phyloP scores from a whole-genome alignment of 2,113 vertebrate genomes.

The Mustela lutreola region DNA sequence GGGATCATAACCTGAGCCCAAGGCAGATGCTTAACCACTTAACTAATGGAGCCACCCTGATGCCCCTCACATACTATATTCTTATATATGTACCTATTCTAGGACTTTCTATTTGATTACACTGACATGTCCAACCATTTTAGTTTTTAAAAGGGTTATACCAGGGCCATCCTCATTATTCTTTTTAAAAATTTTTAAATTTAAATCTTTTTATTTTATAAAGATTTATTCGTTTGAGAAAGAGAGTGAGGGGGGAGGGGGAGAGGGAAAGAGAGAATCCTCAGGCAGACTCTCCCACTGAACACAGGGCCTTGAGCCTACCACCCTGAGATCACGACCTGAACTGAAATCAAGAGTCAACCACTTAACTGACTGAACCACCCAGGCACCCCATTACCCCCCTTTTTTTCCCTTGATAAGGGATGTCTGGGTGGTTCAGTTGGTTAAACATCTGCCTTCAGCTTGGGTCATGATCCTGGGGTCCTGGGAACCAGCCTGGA shows the following conservation, averaged over 20 bases:
- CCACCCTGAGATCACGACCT: not conserved
- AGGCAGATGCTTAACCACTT: too few species aligned
- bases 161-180: not conserved
- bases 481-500: too few species aligned
- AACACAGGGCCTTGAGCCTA: not conserved
- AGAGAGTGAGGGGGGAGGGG: too few species aligned
- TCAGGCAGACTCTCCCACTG: not conserved
- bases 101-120: not conserved
- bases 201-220: not conserved
- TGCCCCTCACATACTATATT: not conserved
- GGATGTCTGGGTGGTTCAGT: too few species aligned
- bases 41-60: too few species aligned
- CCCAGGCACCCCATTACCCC: not conserved
- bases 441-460: too few species aligned
- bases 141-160: constrained; percentile 25
- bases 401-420: not conserved
- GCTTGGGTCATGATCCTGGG: too few species aligned
- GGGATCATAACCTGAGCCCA: too few species aligned
- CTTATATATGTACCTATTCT: not conserved
- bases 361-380: not conserved
- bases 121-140: not conserved
- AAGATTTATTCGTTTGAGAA: not conserved
- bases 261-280: not conserved
- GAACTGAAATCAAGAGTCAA: not conserved
- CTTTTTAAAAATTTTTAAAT: not conserved